These are phyloP conservation scores for Erebia epiphron DNA, from an alignment of 2,888 invertebrate species.

Conservation along the genomic window DNA sequence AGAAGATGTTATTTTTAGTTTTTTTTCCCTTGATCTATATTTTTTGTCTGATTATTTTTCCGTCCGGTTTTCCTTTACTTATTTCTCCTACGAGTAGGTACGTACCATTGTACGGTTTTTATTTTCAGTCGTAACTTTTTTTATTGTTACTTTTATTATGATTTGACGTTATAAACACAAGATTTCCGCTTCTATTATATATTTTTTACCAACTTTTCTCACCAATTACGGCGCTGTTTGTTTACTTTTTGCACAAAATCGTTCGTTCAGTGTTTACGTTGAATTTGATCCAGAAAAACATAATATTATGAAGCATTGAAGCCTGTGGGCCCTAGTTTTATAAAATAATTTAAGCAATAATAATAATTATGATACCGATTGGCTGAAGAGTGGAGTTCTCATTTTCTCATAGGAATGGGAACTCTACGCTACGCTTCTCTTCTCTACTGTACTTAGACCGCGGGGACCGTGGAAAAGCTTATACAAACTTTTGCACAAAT, in stretches of 20 bases:
- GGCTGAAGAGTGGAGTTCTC: too few species aligned
- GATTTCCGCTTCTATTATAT: constrained; percentile 8
- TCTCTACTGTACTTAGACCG: too few species aligned
- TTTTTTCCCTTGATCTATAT: neutral
- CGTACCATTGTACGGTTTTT: constrained; percentile 13
- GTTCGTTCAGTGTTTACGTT: neutral
- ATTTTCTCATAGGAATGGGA: too few species aligned
- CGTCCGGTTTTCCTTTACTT: neutral
- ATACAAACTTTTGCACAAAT: too few species aligned
- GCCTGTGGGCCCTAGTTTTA: too few species aligned
- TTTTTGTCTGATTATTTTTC: neutral
- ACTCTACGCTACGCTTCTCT: too few species aligned
- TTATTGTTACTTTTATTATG: constrained; percentile 6
- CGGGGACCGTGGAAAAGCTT: too few species aligned
- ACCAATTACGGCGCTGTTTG: neutral
- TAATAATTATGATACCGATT: too few species aligned
- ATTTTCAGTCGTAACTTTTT: constrained; percentile 2
- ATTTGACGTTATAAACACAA: constrained; percentile 4
- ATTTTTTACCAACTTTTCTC: neutral
- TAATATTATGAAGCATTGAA: too few species aligned
- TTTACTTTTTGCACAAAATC: constrained; percentile 3
- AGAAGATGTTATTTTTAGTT: too few species aligned
- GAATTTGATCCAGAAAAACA: too few species aligned
- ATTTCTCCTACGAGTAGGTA: neutral
- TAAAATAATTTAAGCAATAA: too few species aligned